Evolutionary conservation across 1,140 invertebrate genomes (phyloP), one percentile per base, ranked within the genome.

Genomic region (Vanessa atalanta): DNA sequence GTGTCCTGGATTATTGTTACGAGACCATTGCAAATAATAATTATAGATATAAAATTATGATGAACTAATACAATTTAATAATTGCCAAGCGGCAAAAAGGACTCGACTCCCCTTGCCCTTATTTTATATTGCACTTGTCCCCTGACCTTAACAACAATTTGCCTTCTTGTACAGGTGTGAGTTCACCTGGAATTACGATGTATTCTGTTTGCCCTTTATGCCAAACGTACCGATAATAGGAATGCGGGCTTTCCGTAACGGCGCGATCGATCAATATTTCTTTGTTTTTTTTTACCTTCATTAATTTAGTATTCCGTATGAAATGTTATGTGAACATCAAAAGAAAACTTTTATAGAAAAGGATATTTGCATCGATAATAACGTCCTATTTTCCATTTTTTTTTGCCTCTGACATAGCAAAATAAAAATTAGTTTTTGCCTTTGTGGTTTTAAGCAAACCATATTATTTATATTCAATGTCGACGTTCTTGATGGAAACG

Each of bases 151-250:
- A 43, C 60, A 65, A 71, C 77, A 71, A 76, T 75, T 77, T 70
- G 85, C 83, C 85, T 83, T 83, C 31, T 79, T 63, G 70, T 79
- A 90, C 89, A 91, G 89, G 89, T 91, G 88, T 65, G 72, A 72
- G 75, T 77, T 83, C 88, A 91, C 88, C 88, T 91, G 89, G 73
- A 75, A 75, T 78, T 79, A 60, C 65, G 68, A 78, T 78, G 66
- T 73, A 60, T 77, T 69, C 77, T 77, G 73, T 77, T 70, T 75
- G 69, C 76, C 78, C 76, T 82, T 81, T 79, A 71, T 75, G 63
- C 70, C 23, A 68, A 65, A 61, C 47, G 70, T 65, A 66, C 31
- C 68, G 79, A 81, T 77, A 81, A 72, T 15, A 15, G 43, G 48
- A 23, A 86, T 86, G 75, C 81, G 80, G 80, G 83, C 77, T 76